phyloP scores from a whole-genome alignment of 2,888 invertebrate species.

The Meandrusa payeni region DNA sequence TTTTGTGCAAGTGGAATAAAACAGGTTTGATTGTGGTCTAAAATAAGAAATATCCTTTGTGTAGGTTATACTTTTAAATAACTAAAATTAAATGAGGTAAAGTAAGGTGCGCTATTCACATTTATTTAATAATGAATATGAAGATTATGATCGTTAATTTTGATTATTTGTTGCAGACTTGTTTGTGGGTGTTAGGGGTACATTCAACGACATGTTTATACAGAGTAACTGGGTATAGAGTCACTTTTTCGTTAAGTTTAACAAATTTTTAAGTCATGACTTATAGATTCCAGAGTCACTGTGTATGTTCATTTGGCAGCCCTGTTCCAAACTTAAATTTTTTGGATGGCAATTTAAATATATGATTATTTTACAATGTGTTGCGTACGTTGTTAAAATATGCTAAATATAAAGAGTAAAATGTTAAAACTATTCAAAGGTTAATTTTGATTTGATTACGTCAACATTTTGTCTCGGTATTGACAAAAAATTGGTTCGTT shows the following conservation, averaged over 20 bases:
- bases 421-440: background rate
- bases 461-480: background rate
- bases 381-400: too few species aligned
- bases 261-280: conserved; percentile 5
- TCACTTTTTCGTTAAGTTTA: background rate
- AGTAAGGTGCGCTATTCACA: too few species aligned
- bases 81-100: too few species aligned
- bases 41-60: too few species aligned
- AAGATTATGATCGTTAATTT: too few species aligned
- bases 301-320: conserved; percentile 73
- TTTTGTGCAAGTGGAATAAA: too few species aligned
- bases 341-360: conserved; percentile 19
- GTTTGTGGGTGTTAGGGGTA: conserved; percentile 30
- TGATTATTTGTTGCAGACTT: conserved; percentile 47
- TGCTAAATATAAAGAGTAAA: too few species aligned
- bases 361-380: conserved; percentile 32
- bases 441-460: background rate
- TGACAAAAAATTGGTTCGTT: conserved; percentile 4
- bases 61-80: too few species aligned
- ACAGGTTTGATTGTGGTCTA: too few species aligned
- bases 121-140: too few species aligned
- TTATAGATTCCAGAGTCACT: conserved; percentile 45
- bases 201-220: conserved; percentile 31
- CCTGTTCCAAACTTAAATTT: conserved; percentile 45
- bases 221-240: conserved; percentile 36